These are phyloP conservation scores for Tokudaia tokunoshimensis DNA, from an alignment of 2,797 vertebrate genomes.

Conservation along the genomic window DNA sequence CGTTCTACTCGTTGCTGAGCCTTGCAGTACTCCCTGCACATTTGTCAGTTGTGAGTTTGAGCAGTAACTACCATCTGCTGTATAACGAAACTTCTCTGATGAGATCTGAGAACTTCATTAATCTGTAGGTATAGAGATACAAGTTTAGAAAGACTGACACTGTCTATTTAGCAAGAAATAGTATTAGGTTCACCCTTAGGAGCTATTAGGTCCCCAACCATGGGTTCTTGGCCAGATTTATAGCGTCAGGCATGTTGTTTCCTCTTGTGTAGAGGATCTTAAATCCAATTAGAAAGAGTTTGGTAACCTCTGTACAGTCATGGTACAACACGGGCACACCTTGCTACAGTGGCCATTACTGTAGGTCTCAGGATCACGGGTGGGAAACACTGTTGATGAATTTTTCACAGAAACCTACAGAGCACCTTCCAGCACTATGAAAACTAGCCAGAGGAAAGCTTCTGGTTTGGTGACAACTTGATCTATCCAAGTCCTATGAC, in stretches of 20 bases:
- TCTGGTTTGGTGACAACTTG: too few relatives aligned
- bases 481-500: too few relatives aligned
- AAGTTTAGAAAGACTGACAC: neutral
- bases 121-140: neutral
- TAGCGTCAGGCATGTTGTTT: neutral
- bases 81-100: too few relatives aligned
- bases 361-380: neutral
- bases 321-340: neutral
- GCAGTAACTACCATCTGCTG: neutral
- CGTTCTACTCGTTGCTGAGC: neutral
- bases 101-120: neutral
- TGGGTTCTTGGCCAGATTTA: neutral
- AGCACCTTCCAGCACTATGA: neutral
- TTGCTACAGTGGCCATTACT: neutral
- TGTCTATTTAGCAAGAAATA: neutral
- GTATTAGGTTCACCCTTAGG: neutral
- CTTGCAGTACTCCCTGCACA: too few relatives aligned
- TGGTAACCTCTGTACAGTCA: neutral
- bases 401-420: neutral
- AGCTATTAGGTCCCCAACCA: neutral
- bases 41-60: neutral
- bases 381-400: neutral
- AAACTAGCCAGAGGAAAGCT: neutral
- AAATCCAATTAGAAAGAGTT: too few relatives aligned
- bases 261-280: neutral